Evolutionary conservation across 92 coral and sea anemone genomes (phyloP), one percentile per base, ranked within the genome.

Genomic region (Zoanthus gigantus): DNA sequence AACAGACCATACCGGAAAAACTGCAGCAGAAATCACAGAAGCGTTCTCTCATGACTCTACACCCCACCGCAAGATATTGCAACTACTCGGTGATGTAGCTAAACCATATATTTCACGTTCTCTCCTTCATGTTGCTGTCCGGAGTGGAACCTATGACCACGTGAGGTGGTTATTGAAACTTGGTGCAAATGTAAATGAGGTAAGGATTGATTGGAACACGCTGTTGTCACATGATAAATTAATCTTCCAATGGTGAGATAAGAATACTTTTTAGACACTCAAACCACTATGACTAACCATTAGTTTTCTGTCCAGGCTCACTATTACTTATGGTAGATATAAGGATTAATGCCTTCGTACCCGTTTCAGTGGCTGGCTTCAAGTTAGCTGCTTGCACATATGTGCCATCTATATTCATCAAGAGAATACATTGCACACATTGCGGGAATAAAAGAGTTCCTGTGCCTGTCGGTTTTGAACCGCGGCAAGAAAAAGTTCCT

Each of bases 61-160:
- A 37, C 34, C 45, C 7, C 85, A 81, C 60, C 74, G 46, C 18
- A 81, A 42, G 18, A 81, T 81, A 66, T 28, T 32, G 18, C 60
- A 65, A 23, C 85, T 81, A 1, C 18, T 81, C 11, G 60, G 44
- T 34, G 85, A 81, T 44, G 72, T 66, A 28, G 44, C 74, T 30
- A 81, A 65, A 66, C 85, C 85, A 15, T 65, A 63, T 65, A n/a
- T 65, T 10, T 46, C 61, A 12, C 85, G 74, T 46, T 80, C 85
- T n/a, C 85, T 80, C 37, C 8, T 81, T 18, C 74, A 81, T 23
- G 63, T 81, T 54, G 85, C 85, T 42, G 44, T 81, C 46, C 74
- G 66, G 54, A 81, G 75, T 29, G 85, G 85, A 81, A 81, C 85
- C 30, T 81, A 31, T 23, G 85, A 81, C 28, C 85, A 81, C 13